Base-by-base conservation (phyloP, 2,888 invertebrate species). In the Netelia fuscicornis region DNA sequence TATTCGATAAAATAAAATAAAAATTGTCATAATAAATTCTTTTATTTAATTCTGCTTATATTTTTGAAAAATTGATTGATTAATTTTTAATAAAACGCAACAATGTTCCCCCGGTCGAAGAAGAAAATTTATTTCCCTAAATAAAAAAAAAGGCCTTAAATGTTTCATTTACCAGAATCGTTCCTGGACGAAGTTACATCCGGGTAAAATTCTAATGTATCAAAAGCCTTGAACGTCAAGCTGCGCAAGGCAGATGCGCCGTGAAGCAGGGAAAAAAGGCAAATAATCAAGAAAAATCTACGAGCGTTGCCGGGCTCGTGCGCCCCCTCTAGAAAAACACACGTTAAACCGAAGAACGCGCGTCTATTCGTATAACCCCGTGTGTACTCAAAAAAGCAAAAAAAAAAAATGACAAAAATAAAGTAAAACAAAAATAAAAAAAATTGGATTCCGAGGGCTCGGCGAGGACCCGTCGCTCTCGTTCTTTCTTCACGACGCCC, bases 281-380 rank as follows among this genome's bases (percentile, higher is more conserved):
- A 48, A 75, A 62, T n/a, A 54, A 42, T 25, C 10, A 65, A 23
- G 17, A 65, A 52, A 75, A 42, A 70, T 58, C 25, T 72, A 65
- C 42, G 64, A 58, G 56, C 23, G 54, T 13, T 56, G 71, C 20
- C 37, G 37, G 65, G 62, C 74, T 67, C 74, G 81, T 67, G 80
- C 80, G 74, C 74, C 71, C 76, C 37, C 70, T 37, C 13, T 30
- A 74, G n/a, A 68, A 81, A 72, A 81, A 84, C 67, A 67, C 70
- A 48, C 74, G 68, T 74, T 54, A 68, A 83, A 74, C 68, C 79
- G 76, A 80, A 77, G 44, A 81, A 58, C 67, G 68, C 76, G 56
- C 64, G 54, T 70, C 81, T 71, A 86, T 86, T 78, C 81, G 77
- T 81, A 81, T 81, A 68, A 48, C 42, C 13, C 42, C 37, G 64